Evolutionary conservation across 2,113 vertebrate genomes (phyloP).

Genomic region (Callorhinus ursinus): DNA sequence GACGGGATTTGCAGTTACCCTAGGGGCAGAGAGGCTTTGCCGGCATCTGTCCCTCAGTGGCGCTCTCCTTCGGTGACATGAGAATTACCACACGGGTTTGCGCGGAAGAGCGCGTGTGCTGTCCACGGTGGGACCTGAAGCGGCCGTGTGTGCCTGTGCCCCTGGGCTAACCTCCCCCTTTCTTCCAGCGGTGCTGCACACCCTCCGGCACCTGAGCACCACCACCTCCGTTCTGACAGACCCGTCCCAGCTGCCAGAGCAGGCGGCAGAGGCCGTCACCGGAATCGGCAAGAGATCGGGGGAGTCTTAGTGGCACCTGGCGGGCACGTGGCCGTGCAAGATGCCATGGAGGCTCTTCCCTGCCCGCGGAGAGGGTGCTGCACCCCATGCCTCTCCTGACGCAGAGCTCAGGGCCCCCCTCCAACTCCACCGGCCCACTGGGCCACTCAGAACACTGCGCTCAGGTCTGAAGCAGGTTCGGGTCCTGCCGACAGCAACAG

Average conservation of each 20-base stretch:
- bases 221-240: slow-evolving; percentile 94
- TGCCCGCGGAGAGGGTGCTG: background rate
- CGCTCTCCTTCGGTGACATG: accelerated
- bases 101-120: accelerated
- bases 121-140: background rate
- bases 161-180: background rate
- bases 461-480: slow-evolving; percentile 85
- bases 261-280: slow-evolving; percentile 89
- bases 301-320: slow-evolving; percentile 83
- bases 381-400: background rate
- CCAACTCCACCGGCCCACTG: background rate
- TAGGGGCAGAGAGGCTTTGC: background rate
- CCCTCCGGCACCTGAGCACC: slow-evolving; percentile 93
- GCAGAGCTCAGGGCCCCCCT: background rate
- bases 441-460: slow-evolving; percentile 64
- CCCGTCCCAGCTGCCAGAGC: slow-evolving; percentile 90
- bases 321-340: background rate
- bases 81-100: accelerated
- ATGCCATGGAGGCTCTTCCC: slow-evolving; percentile 1
- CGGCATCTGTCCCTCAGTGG: background rate
- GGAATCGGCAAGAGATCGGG: slow-evolving; percentile 75
- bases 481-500: slow-evolving; percentile 82
- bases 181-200: slow-evolving; percentile 91
- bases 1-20: accelerated
- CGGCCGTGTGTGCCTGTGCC: accelerated